Evolutionary conservation across 2,888 invertebrate species (phyloP).

Genomic region (Herminia tarsipennalis): DNA sequence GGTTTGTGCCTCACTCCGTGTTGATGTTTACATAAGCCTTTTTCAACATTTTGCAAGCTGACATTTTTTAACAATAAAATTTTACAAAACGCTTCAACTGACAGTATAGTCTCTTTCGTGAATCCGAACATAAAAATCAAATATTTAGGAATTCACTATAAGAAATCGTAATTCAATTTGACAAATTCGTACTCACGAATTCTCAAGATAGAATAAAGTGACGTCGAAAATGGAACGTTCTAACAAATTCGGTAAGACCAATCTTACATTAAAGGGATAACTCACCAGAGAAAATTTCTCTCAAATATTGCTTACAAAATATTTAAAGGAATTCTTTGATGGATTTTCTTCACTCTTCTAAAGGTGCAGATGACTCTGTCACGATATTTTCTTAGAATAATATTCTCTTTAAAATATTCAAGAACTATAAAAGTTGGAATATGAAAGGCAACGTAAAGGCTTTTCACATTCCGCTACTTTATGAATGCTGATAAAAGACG

Average conservation of each 20-base stretch:
- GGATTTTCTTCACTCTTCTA: conserved; percentile 37
- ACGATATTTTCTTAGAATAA: conserved; percentile 26
- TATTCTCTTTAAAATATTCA: conserved; percentile 10
- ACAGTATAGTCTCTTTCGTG: conserved; percentile 3
- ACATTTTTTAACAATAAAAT: conserved; percentile 16
- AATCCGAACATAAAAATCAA: conserved; percentile 18
- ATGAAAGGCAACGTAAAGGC: background rate
- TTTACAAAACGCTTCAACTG: conserved; percentile 13
- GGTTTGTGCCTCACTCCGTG: conserved; percentile 23
- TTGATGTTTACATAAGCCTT: conserved; percentile 19
- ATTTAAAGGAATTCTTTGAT: conserved; percentile 53
- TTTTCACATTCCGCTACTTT: conserved; percentile 6
- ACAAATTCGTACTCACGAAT: conserved; percentile 45
- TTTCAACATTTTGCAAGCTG: conserved; percentile 9
- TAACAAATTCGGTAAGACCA: conserved; percentile 51
- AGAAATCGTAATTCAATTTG: conserved; percentile 44
- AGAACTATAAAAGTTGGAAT: conserved; percentile 3
- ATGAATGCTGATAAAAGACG: background rate
- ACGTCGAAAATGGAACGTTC: conserved; percentile 49
- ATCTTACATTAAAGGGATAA: conserved; percentile 56
- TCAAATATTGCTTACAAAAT: conserved; percentile 56
- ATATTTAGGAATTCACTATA: conserved; percentile 20
- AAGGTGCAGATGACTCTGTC: conserved; percentile 26
- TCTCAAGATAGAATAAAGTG: conserved; percentile 45
- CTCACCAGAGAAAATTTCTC: conserved; percentile 51